Evolutionary conservation across 1,140 invertebrate genomes (phyloP), one percentile per base, ranked within the genome.

Genomic region (Apis florea): DNA sequence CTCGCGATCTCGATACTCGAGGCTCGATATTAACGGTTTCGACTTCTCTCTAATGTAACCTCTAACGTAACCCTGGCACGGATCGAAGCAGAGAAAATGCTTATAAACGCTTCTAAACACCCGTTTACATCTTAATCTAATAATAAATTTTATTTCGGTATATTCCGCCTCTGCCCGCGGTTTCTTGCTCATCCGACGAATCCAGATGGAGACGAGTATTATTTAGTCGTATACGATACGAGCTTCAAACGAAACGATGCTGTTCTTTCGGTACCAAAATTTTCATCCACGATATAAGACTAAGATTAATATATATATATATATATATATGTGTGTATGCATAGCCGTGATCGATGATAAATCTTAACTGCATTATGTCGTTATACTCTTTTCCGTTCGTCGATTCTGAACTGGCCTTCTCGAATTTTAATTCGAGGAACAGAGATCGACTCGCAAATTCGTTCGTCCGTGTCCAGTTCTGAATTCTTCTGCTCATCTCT

Each of bases 341-440:
- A 83, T 79, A 86, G 83, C 69, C 58, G 3, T 64, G 75, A 9
- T 74, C 84, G 82, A 58, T 69, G 69, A 87, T 87, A 86, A 87
- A 87, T 84, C 74, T 53, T 86, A 61, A 67, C 76, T 63, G 85
- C 72, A 82, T 87, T 84, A n/a, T n/a, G 82, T 86, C 85, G 69
- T 81, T 84, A 76, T 79, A 24, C 61, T 49, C 61, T 66, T 51
- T 54, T 71, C 26, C 69, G 56, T 58, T 66, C 56, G 31, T 24
- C 56, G 8, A 17, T 19, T 24, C 63, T n/a, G 61, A 21, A 59
- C 69, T 69, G 49, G 56, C 53, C 24, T 15, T n/a, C 53, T 56
- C 31, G 51, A 49, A 47, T 31, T 31, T 31, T 2, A 40, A 53
- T n/a, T n/a, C n/a, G n/a, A n/a, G n/a, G n/a, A n/a, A 70, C 83